Conservation (phyloP, 2,113 vertebrate genomes). For the Stercorarius parasiticus region DNA sequence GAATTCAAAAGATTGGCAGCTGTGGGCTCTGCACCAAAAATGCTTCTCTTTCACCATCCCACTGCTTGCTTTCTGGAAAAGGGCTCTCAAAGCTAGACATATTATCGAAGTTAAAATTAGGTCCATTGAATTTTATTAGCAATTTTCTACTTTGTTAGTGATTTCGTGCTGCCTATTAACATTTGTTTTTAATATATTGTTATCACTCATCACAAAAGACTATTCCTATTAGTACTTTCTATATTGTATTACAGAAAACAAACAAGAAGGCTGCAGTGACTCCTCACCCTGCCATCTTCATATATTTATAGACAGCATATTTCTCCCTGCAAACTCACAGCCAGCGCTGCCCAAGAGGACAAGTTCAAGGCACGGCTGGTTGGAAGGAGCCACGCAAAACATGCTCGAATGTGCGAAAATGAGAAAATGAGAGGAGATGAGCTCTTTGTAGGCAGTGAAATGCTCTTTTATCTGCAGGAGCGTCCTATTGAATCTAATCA, state of each 20-base stretch:
- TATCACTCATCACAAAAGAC: slow-evolving; percentile 69
- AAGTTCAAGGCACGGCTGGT: neutral
- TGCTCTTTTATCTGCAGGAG: neutral
- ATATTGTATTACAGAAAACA: slow-evolving; percentile 61
- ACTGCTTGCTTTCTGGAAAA: neutral
- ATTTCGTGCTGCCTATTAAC: slow-evolving; percentile 62
- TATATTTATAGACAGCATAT: fast-evolving
- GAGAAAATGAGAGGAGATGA: neutral
- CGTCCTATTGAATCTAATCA: neutral
- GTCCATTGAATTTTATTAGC: slow-evolving; percentile 53
- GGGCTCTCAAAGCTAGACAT: neutral
- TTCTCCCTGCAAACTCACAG: neutral
- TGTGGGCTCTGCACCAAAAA: fast-evolving
- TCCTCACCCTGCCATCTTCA: neutral
- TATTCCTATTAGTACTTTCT: slow-evolving; percentile 59
- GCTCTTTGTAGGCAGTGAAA: neutral
- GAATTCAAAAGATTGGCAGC: neutral
- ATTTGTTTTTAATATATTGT: slow-evolving; percentile 66
- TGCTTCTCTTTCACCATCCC: neutral
- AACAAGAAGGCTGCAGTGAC: neutral
- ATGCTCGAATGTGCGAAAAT: neutral
- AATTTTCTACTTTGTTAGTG: slow-evolving; percentile 68
- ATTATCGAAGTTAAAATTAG: slow-evolving; percentile 25
- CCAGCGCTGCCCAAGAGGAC: neutral
- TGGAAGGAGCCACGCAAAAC: neutral